Conservation (phyloP, 2,888 invertebrate species). For the Tinea pellionella region DNA sequence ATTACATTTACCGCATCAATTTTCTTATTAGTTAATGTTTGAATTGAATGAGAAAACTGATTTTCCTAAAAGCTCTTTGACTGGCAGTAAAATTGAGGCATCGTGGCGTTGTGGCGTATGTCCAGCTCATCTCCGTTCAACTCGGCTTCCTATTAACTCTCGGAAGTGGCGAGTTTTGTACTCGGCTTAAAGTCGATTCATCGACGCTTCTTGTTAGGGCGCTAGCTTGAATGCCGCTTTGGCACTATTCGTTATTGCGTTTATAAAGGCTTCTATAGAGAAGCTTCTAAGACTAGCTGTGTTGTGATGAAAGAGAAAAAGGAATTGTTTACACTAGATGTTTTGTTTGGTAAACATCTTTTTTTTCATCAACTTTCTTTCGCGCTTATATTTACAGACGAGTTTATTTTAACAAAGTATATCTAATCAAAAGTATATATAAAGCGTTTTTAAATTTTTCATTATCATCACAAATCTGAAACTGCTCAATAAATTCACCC, state of each 20-base stretch:
- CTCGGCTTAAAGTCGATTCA: constrained; percentile 61
- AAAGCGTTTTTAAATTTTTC: no score
- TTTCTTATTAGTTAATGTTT: not conserved
- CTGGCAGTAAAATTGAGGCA: constrained; percentile 22
- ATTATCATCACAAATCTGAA: no score
- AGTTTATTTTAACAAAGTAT: no score
- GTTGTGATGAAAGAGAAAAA: constrained; percentile 61
- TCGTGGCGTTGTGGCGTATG: constrained; percentile 21
- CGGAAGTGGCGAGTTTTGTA: constrained; percentile 62
- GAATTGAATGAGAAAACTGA: constrained; percentile 15
- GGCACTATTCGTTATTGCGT: constrained; percentile 67
- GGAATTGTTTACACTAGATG: constrained; percentile 54
- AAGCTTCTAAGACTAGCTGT: constrained; percentile 44
- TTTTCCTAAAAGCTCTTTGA: constrained; percentile 56
- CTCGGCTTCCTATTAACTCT: constrained; percentile 16
- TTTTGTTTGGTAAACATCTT: constrained; percentile 54
- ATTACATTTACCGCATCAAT: no score
- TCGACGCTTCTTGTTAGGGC: constrained; percentile 59
- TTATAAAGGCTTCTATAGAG: constrained; percentile 64
- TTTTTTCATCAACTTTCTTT: constrained; percentile 20
- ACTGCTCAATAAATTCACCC: not conserved
- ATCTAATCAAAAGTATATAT: no score
- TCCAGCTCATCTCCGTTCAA: constrained; percentile 7
- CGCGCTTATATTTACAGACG: no score
- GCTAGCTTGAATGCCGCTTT: constrained; percentile 60